Percentiles rank a stretch among this genome's conserved stretches.
These are phyloP conservation scores for Aphaenogaster rudis DNA, from an alignment of 1,140 invertebrate species.

Conservation along the genomic window DNA sequence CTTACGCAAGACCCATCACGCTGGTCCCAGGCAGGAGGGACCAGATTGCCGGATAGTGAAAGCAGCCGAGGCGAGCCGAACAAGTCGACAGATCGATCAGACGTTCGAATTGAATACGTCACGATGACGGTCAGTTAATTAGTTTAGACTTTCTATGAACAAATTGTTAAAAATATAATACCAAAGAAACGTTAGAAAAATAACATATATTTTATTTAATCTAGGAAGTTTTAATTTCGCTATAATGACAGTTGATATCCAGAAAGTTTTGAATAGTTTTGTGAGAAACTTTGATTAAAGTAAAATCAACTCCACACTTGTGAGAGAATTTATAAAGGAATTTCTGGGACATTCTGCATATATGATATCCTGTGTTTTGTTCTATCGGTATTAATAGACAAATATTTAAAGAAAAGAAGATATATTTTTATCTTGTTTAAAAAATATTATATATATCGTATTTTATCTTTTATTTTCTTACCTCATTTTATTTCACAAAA, in stretches of 20 bases:
- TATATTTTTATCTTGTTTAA: not conserved
- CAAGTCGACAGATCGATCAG: conserved; percentile 58
- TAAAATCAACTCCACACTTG: not conserved
- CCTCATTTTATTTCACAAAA: conserved; percentile 7
- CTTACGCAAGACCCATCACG: conserved; percentile 76
- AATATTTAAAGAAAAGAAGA: not conserved
- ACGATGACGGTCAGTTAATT: conserved; percentile 48
- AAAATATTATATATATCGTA: not conserved
- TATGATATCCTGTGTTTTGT: not conserved
- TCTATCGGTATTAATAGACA: not conserved
- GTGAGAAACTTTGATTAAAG: not conserved
- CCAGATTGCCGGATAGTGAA: conserved; percentile 83
- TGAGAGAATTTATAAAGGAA: not conserved
- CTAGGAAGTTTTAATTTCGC: not conserved
- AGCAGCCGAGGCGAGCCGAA: conserved; percentile 74
- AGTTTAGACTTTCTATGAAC: conserved; percentile 1
- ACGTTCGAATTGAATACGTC: conserved; percentile 65
- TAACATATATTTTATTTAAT: not conserved
- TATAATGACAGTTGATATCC: not conserved
- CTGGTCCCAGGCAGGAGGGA: conserved; percentile 72
- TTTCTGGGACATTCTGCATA: not conserved
- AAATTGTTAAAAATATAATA: conserved; percentile 14
- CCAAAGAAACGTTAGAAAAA: not conserved
- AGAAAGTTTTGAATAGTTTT: not conserved
- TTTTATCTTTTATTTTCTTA: conserved; percentile 3